Evolutionary conservation across 2,888 invertebrate genomes (phyloP), one percentile per base, ranked within the genome.

Genomic region (Stomorhina lunata): DNA sequence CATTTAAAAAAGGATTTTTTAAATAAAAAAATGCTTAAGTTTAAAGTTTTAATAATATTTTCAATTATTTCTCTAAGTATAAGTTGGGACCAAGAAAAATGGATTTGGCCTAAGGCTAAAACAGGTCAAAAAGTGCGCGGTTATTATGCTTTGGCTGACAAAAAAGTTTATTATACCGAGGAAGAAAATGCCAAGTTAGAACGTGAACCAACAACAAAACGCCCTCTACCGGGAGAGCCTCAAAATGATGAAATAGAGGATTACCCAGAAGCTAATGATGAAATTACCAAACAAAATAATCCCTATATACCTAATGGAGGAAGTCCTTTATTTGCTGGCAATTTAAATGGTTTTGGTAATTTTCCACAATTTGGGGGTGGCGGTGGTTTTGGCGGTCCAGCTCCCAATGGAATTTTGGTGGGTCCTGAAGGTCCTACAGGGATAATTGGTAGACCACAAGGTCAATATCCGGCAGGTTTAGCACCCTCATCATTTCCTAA

Each of bases 381-480:
- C 63, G 53, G 25, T 25, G 55, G 76, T 4, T 76, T 65, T 43
- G 69, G 53, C 3, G 68, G 85, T 4, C 86, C 75, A 78, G 85
- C 88, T 0, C 85, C 85, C 9, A 90, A 89, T 84, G 91, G 90
- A 7, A 86, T 91, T 34, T 84, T 91, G 5, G 89, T 89, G 1
- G 93, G 93, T 1, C 93, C 93, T 0, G 92, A 91, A 0, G 93
- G 93, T n/a, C 92, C 93, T 83, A 93, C 92, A 0, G 89, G 89
- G 0, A 65, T 88, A 20, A 86, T 88, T 32, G 90, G 88, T 0
- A 80, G 87, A 57, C 86, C 85, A 9, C 85, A 81, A 65, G 68
- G 77, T n/a, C 79, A 84, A 37, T 86, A 79, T 72, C 87, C 85
- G 2, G 76, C 29, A 65, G 85, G 65, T 43, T 29, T 80, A 0